Evolutionary conservation across 2,888 invertebrate species (phyloP).

Genomic region (Dicroscelio sp.): DNA sequence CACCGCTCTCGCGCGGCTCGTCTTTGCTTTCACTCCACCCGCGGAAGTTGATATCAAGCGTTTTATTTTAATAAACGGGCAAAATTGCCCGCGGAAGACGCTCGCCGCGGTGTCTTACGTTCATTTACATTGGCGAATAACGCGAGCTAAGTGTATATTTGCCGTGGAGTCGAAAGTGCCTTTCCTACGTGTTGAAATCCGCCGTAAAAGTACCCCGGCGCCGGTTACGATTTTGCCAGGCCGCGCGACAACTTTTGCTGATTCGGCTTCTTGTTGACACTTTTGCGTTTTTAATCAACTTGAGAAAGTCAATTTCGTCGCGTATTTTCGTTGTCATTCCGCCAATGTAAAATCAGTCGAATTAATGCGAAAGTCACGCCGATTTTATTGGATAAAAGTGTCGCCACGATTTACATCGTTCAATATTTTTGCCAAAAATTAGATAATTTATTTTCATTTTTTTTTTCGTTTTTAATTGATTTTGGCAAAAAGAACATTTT

Average conservation of each 20-base stretch:
- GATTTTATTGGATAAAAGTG: too few species aligned
- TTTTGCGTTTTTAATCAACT: neutral
- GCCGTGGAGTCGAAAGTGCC: conserved; percentile 45
- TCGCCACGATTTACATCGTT: too few species aligned
- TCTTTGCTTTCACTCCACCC: conserved; percentile 71
- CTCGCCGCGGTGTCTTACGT: conserved; percentile 36
- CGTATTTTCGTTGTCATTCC: too few species aligned
- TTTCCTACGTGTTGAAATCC: conserved; percentile 49
- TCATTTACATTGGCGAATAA: conserved; percentile 44
- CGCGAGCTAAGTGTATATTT: conserved; percentile 25
- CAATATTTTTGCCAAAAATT: too few species aligned
- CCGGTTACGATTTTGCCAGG: conserved; percentile 11
- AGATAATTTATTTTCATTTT: too few species aligned
- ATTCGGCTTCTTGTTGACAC: conserved; percentile 33
- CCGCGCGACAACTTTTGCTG: conserved; percentile 26
- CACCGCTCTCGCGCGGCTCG: conserved; percentile 49
- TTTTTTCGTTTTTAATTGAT: neutral
- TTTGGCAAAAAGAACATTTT: too few species aligned
- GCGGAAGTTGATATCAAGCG: conserved; percentile 67
- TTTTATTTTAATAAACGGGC: conserved; percentile 64
- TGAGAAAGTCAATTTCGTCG: too few species aligned
- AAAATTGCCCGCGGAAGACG: conserved; percentile 61
- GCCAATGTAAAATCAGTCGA: too few species aligned
- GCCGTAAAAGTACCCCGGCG: conserved; percentile 25
- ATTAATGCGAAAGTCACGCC: too few species aligned